Base-by-base conservation (phyloP, 2,888 invertebrate species). In the Parascotia fuliginaria region DNA sequence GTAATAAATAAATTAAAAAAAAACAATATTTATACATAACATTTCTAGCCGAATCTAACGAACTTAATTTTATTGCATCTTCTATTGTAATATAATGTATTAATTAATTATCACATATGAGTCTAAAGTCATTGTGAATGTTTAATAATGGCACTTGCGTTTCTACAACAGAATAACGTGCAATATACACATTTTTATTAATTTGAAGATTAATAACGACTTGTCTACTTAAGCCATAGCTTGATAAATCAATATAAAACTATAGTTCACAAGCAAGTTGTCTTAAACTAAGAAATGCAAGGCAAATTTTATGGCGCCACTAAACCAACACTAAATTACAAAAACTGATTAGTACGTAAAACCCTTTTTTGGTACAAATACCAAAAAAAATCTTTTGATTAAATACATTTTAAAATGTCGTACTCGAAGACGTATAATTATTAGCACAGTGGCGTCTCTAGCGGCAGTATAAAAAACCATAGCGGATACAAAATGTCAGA, bases 21-120 rank as follows among this genome's bases (percentile, higher is more conserved):
- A 44, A 28, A 39, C 37, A 42, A 6, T 24, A 24, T 24, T 6
- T 6, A 19, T 24, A 24, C 24, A 24, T 24, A 3, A 24, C 52
- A 22, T 47, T 50, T 55, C 70, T 69, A 71, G 61, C 70, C 48
- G 41, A 54, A 52, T 65, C 71, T 73, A 69, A 51, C 54, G 9
- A 66, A 56, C 60, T 69, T 69, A 63, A 55, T 67, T 57, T 54
- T 72, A 73, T 65, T 73, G 69, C 71, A 73, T 71, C 54, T 56
- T n/a, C 61, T 51, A 19, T 19, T 44, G 45, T 52, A 67, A 36
- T 33, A 47, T 36, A 42, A 36, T 46, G 62, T 49, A 60, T 51
- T 56, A 55, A 53, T 13, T 59, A 61, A 62, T 58, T 70, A 68
- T 70, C 64, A 68, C 67, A 68, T 57, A 63, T 34, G 55, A 40